Base-by-base conservation (phyloP, 2,797 vertebrate species). In the Xenopus petersii region DNA sequence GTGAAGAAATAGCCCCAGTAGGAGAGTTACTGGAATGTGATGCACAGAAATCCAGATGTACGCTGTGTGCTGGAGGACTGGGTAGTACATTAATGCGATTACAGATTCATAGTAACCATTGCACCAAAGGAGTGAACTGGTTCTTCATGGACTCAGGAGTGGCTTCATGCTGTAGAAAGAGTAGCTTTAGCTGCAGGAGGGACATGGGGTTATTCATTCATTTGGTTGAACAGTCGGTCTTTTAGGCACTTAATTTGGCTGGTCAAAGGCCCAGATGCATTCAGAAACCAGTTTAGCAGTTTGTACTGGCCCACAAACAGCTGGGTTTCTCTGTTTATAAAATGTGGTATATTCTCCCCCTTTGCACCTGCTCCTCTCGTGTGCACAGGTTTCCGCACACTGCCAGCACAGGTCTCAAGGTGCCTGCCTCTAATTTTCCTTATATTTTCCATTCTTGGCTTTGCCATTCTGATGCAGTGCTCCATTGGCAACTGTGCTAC, bases 361-460 rank as follows among this genome's bases (percentile, higher is more conserved):
- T 47, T 70, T 54, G 30, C 76, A 65, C 71, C 60, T 47, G 70
- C 33, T 63, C 42, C 12, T 30, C 17, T 26, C 10, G 16, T 36
- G 73, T 26, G 26, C 75, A 64, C 71, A 48, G 26, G 64, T n/a
- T 55, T 30, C 10, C 15, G 21, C 21, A 26, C 13, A 24, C 65
- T 54, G 59, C 67, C 8, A 10, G 56, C 61, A 64, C 47, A 30
- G 6, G 62, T 61, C 62, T 60, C 49, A 6, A 64, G 36, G 62
- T 46, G 65, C 15, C 17, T 15, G 17, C 65, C 82, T 83, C 87
- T 95, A 99, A 76, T 96, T 95, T 87, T 94, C 93, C 91, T 99
- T 99, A 91, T 95, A 90, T 86, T 98, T 98, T 81, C 94, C 91
- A 0, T 88, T 90, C 81, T 91, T 85, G 75, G 88, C 26, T 69